Percentiles rank a stretch among this genome's conserved stretches.
phyloP scores from a whole-genome alignment of 2,888 invertebrate genomes.

The Thereva unica region DNA sequence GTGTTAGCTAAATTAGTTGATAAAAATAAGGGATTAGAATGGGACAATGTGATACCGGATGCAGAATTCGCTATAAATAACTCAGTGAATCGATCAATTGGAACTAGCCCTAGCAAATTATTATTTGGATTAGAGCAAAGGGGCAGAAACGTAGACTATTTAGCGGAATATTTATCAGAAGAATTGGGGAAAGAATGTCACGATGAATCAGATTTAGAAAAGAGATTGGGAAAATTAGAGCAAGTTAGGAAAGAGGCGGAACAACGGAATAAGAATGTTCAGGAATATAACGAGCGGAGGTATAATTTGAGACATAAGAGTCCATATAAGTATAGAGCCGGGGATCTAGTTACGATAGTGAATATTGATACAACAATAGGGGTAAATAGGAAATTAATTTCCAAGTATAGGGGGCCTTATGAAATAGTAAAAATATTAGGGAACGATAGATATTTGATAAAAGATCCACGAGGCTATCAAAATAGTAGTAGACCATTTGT shows the following conservation, averaged over 20 bases:
- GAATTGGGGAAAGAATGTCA: too few relatives aligned
- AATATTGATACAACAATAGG: constrained; percentile 43
- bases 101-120: constrained; percentile 45
- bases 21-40: constrained; percentile 10
- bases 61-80: constrained; percentile 46
- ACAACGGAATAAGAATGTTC: constrained; percentile 30
- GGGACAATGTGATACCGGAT: constrained; percentile 39
- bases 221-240: not conserved
- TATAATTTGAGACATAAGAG: constrained; percentile 46
- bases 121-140: constrained; percentile 46
- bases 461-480: constrained; percentile 38
- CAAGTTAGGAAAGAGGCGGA: constrained; percentile 34
- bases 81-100: constrained; percentile 44
- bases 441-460: constrained; percentile 44
- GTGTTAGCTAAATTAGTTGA: constrained; percentile 36
- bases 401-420: constrained; percentile 45
- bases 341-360: constrained; percentile 44
- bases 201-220: too few relatives aligned
- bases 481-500: constrained; percentile 27
- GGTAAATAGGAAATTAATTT: constrained; percentile 44
- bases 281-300: constrained; percentile 44
- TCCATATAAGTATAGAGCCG: constrained; percentile 42
- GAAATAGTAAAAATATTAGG: constrained; percentile 37
- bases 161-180: not conserved
- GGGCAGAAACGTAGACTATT: constrained; percentile 31